Conservation (phyloP, 1,140 invertebrate species). For the Panagrolaimus sp. region DNA sequence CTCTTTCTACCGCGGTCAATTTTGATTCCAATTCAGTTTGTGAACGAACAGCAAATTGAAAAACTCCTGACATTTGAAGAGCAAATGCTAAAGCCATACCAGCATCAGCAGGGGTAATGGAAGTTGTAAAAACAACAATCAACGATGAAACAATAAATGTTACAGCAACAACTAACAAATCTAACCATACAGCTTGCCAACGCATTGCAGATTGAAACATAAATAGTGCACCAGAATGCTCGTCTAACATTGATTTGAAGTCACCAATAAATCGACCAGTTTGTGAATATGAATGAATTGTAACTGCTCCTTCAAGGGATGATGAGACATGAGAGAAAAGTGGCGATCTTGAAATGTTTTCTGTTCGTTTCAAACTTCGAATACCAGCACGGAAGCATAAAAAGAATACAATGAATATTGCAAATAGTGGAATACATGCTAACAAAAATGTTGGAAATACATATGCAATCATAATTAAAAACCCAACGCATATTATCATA, state of each 20-base stretch:
- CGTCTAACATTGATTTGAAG: constrained; percentile 48
- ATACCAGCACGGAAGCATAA: constrained; percentile 59
- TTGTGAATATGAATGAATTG: constrained; percentile 67
- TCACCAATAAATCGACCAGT: constrained; percentile 57
- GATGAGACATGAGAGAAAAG: constrained; percentile 67
- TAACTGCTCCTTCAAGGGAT: constrained; percentile 66
- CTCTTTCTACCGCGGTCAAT: constrained; percentile 67
- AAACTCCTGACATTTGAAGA: constrained; percentile 66
- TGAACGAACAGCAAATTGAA: constrained; percentile 67
- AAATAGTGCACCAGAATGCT: constrained; percentile 54
- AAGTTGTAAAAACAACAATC: constrained; percentile 63
- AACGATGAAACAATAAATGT: constrained; percentile 63
- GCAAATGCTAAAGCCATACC: constrained; percentile 69
- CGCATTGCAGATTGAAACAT: constrained; percentile 65
- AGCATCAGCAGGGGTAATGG: constrained; percentile 65
- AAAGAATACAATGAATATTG: constrained; percentile 64
- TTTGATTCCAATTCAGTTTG: constrained; percentile 67
- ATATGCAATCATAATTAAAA: constrained; percentile 64
- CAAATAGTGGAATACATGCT: constrained; percentile 62
- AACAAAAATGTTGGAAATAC: constrained; percentile 67
- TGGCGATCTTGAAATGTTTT: constrained; percentile 66
- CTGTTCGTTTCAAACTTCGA: constrained; percentile 64
- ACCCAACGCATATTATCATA: constrained; percentile 61
- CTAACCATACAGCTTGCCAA: constrained; percentile 69
- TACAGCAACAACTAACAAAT: constrained; percentile 64